A percentile compares a stretch with the other conserved stretches of the same genome.
phyloP scores from a whole-genome alignment of 2,113 vertebrate genomes.

The Leptosomus discolor region DNA sequence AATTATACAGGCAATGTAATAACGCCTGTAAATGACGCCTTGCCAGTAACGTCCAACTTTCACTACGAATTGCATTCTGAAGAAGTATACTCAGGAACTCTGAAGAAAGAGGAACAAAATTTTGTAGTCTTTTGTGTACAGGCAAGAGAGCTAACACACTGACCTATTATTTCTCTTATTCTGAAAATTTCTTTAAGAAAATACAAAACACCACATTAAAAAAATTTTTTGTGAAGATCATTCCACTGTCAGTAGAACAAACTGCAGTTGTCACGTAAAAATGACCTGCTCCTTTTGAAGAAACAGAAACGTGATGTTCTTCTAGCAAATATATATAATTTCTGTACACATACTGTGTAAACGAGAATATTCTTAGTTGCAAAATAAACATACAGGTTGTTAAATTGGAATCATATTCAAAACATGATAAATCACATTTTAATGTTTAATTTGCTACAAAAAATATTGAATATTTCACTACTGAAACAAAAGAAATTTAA shows the following conservation, averaged over 20 bases:
- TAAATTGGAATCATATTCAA: neutral
- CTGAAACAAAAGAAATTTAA: neutral
- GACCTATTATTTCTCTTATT: neutral
- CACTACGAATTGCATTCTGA: neutral
- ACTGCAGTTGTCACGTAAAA: neutral
- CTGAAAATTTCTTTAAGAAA: neutral
- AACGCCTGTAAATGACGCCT: neutral
- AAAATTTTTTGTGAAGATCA: neutral
- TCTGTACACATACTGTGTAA: neutral
- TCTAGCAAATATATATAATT: neutral
- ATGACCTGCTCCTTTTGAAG: neutral
- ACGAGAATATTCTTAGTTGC: neutral
- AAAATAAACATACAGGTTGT: neutral
- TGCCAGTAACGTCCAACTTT: neutral
- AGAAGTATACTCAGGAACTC: neutral
- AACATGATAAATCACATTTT: neutral
- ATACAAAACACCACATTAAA: neutral
- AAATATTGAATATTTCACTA: neutral
- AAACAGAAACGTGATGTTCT: neutral
- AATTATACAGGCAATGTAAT: neutral
- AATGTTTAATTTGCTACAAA: neutral
- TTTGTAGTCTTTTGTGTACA: neutral
- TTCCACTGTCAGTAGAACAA: neutral
- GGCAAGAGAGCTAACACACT: neutral
- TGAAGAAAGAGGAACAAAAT: neutral